A percentile compares a stretch with the other conserved stretches of the same genome.
Conservation (phyloP, 2,113 vertebrate genomes). For the Anguilla japonica region DNA sequence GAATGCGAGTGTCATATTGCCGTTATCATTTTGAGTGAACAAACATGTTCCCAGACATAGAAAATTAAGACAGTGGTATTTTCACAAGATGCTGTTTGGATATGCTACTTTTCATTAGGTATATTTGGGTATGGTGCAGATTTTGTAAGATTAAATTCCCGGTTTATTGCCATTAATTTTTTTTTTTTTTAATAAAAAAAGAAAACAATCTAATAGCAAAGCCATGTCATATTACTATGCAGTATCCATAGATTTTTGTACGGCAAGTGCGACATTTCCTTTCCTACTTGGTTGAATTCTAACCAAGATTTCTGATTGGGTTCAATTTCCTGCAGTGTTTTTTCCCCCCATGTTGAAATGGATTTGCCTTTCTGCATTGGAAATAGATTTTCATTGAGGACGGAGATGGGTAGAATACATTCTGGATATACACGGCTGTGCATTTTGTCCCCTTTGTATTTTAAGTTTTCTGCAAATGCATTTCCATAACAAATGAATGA, state of each 20-base stretch:
- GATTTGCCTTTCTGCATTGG: background rate
- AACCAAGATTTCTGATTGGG: constrained; percentile 1
- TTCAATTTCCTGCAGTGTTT: background rate
- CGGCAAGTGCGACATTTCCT: background rate
- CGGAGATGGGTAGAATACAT: background rate
- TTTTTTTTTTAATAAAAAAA: no score
- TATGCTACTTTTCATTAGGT: background rate
- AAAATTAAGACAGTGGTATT: background rate
- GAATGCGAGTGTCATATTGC: background rate
- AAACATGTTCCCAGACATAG: background rate
- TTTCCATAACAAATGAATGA: background rate
- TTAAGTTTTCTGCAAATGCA: background rate
- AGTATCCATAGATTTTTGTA: background rate
- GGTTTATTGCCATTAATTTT: background rate
- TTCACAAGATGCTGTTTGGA: background rate
- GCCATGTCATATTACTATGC: constrained; percentile 1
- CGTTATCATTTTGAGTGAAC: background rate
- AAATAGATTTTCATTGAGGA: background rate
- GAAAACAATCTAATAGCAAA: background rate
- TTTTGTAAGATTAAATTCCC: background rate
- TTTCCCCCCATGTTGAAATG: background rate
- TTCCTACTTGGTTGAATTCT: constrained; percentile 3
- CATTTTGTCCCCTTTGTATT: background rate
- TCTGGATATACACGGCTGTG: background rate
- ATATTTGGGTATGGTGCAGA: background rate